Conservation (phyloP, 2,113 vertebrate species). For the Saccopteryx bilineata region DNA sequence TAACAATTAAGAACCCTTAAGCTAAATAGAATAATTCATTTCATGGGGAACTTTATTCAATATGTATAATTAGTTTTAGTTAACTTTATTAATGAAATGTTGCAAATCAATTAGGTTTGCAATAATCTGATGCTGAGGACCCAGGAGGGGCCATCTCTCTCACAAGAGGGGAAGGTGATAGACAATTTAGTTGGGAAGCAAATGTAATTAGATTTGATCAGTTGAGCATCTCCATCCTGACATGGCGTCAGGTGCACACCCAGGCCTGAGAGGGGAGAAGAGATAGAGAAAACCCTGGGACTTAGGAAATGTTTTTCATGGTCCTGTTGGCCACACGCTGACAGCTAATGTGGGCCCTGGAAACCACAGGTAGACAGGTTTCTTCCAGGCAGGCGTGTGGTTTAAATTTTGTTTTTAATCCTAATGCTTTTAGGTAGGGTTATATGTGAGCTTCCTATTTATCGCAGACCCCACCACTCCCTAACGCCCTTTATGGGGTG, state of each 20-base stretch:
- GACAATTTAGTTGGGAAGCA: slow-evolving; percentile 71
- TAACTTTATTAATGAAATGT: slow-evolving; percentile 82
- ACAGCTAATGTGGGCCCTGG: background rate
- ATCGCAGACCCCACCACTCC: background rate
- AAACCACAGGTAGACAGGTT: background rate
- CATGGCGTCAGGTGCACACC: background rate
- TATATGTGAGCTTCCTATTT: background rate
- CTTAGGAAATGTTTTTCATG: slow-evolving; percentile 36
- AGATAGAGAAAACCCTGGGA: background rate
- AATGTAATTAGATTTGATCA: slow-evolving; percentile 82
- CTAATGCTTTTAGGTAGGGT: background rate
- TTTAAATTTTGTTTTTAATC: background rate
- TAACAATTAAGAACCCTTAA: slow-evolving; percentile 77
- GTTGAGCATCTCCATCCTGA: slow-evolving; percentile 44
- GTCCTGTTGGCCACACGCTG: background rate
- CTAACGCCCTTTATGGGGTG: background rate
- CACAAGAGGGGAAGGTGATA: slow-evolving; percentile 68
- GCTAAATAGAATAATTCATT: slow-evolving; percentile 79
- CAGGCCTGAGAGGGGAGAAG: slow-evolving; percentile 1
- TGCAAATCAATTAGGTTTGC: slow-evolving; percentile 78
- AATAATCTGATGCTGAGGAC: slow-evolving; percentile 71
- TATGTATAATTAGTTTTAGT: slow-evolving; percentile 81
- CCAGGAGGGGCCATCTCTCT: slow-evolving; percentile 62
- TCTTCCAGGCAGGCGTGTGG: background rate
- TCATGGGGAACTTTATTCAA: slow-evolving; percentile 78